Percentiles rank a stretch among this genome's conserved stretches.
These are phyloP conservation scores for Artibeus lituratus DNA, from an alignment of 2,797 vertebrate species.

Conservation along the genomic window DNA sequence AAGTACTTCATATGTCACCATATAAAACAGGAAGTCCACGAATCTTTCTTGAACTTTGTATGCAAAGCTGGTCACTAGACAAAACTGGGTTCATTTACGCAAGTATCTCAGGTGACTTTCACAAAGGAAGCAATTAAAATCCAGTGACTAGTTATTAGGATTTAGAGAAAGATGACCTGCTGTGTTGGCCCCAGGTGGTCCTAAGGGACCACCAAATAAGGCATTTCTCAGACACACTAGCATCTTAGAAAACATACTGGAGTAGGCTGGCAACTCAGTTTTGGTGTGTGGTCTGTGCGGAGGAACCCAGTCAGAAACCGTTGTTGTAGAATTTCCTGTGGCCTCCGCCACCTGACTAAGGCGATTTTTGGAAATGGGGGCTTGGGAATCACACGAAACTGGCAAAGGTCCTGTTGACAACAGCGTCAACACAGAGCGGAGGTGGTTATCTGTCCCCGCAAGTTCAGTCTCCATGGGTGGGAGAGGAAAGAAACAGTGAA, in stretches of 20 bases:
- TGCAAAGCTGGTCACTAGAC: neutral
- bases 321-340: neutral
- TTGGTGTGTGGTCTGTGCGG: accelerated
- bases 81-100: neutral
- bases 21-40: neutral
- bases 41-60: neutral
- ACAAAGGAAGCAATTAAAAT: neutral
- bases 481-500: neutral
- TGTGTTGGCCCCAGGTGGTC: too few relatives aligned
- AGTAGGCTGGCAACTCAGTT: neutral
- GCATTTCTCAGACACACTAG: neutral
- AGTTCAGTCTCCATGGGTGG: neutral
- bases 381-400: neutral
- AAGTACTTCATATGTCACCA: neutral
- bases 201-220: neutral
- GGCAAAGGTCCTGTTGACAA: neutral
- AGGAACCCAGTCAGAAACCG: neutral
- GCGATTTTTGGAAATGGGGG: neutral
- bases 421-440: neutral
- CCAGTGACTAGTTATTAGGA: neutral
- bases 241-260: neutral
- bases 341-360: neutral
- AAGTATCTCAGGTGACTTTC: neutral
- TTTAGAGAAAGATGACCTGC: neutral
- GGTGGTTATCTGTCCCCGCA: neutral